Evolutionary conservation across 2,113 vertebrate species (phyloP).

Genomic region (Numenius arquata): DNA sequence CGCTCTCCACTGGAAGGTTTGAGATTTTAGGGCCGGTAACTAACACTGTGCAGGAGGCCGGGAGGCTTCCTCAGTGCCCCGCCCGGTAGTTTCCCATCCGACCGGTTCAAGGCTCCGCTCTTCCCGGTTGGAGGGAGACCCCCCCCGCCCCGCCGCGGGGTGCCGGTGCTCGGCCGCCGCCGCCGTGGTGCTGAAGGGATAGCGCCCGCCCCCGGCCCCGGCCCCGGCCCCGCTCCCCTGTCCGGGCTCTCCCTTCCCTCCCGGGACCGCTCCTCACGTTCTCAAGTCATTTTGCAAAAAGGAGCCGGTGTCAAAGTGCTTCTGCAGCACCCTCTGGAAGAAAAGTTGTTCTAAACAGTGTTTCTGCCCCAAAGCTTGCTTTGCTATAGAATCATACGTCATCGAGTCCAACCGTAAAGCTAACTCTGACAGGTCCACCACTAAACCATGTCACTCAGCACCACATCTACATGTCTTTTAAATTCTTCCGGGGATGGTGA

Average conservation of each 20-base stretch:
- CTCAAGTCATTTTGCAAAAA: accelerated
- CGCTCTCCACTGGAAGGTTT: background rate
- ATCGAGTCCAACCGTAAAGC: background rate
- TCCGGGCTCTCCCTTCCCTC: background rate
- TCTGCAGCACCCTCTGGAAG: accelerated
- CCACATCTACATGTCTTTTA: accelerated
- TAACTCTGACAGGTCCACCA: accelerated
- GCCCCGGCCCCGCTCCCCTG: background rate
- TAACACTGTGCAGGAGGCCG: accelerated
- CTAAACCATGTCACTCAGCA: accelerated
- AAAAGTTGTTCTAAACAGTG: background rate
- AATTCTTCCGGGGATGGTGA: background rate
- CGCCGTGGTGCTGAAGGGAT: constrained; percentile 70
- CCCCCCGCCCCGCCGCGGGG: too few relatives aligned
- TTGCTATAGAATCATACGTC: accelerated
- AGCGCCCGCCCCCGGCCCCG: constrained; percentile 13
- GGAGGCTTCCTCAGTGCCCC: too few relatives aligned
- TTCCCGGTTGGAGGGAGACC: background rate
- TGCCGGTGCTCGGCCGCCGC: background rate
- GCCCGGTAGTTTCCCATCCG: background rate
- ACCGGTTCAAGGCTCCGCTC: background rate
- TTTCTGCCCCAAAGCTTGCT: background rate
- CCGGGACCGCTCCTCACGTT: accelerated
- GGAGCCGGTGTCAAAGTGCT: accelerated
- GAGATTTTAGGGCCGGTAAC: too few relatives aligned